phyloP scores from a whole-genome alignment of 2,888 invertebrate genomes.

The Lasius platythorax region DNA sequence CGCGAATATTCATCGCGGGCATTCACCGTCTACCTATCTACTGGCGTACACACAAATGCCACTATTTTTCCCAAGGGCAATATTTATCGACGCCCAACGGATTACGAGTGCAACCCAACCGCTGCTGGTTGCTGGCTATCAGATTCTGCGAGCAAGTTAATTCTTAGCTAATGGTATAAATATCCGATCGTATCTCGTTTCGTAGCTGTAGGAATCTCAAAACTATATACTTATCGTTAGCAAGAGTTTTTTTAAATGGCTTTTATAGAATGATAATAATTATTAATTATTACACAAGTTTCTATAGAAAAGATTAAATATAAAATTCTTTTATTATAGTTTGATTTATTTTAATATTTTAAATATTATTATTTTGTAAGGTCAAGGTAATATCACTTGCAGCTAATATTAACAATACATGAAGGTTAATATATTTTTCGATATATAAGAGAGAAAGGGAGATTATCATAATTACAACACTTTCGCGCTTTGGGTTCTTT shows the following conservation, averaged over 20 bases:
- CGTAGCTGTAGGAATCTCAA: constrained; percentile 9
- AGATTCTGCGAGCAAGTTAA: constrained; percentile 52
- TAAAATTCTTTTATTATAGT: background rate
- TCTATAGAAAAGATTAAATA: background rate
- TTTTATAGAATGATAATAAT: constrained; percentile 16
- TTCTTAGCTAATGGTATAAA: constrained; percentile 42
- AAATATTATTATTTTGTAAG: background rate
- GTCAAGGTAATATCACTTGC: background rate
- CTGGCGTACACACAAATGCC: constrained; percentile 30
- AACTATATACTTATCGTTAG: constrained; percentile 2
- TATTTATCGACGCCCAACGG: constrained; percentile 52
- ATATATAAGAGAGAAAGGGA: background rate
- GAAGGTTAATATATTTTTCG: background rate
- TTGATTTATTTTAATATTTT: constrained; percentile 1
- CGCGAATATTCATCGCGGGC: constrained; percentile 54
- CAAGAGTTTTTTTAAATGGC: background rate
- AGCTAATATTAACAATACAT: constrained; percentile 10
- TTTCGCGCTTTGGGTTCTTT: background rate
- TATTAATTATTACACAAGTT: constrained; percentile 11
- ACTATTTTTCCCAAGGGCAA: constrained; percentile 51
- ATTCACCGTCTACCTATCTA: constrained; percentile 58
- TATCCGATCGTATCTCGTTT: constrained; percentile 34
- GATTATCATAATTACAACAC: background rate
- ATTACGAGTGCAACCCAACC: constrained; percentile 42
- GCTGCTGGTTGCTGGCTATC: constrained; percentile 3